Conservation (phyloP, 2,113 vertebrate species). For the Eolophus roseicapilla region DNA sequence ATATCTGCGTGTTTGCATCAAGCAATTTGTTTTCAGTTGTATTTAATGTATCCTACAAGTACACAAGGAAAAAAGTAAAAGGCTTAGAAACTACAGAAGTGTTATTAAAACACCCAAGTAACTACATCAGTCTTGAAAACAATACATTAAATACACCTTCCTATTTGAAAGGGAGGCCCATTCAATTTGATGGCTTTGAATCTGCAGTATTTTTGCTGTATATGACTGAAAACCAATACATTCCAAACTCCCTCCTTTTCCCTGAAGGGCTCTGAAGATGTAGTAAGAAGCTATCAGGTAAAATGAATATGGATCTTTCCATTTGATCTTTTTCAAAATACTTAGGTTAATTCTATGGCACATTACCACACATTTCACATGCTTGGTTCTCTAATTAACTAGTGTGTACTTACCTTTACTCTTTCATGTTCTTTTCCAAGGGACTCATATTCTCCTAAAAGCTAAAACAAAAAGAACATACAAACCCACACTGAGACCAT, state of each 20-base stretch:
- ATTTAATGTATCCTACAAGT: constrained; percentile 82
- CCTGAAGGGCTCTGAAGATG: background rate
- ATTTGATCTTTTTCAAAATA: background rate
- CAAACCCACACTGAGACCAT: background rate
- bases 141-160: background rate
- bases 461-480: constrained; percentile 73
- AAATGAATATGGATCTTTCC: background rate
- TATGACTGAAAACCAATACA: background rate
- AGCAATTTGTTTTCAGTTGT: constrained; percentile 88
- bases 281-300: background rate
- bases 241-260: background rate
- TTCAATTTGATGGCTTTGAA: background rate
- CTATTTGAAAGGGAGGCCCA: background rate
- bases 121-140: background rate
- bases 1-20: constrained; percentile 85
- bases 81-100: background rate
- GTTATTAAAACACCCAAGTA: background rate
- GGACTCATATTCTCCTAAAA: constrained; percentile 88
- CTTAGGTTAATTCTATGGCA: background rate
- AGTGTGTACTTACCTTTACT: constrained; percentile 81
- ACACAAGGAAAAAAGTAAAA: background rate
- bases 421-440: constrained; percentile 87
- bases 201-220: background rate
- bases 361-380: background rate
- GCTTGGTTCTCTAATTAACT: background rate